Evolutionary conservation across 2,888 invertebrate genomes (phyloP), one percentile per base, ranked within the genome.

Genomic region (Neocrepidodera transversa): DNA sequence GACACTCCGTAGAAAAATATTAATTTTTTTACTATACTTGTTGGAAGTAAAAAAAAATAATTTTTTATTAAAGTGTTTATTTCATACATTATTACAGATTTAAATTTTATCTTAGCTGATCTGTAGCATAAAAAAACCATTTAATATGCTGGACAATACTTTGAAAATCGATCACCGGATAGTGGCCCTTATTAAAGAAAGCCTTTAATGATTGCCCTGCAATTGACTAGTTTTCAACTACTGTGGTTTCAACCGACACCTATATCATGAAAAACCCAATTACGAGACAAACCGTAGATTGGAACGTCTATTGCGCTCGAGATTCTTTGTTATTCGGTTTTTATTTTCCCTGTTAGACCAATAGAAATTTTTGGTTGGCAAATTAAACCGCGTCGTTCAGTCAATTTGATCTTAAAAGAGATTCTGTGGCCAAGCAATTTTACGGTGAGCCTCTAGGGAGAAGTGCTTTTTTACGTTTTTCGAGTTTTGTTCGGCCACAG

Each of bases 371-470:
- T 48, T 35, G 48, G 48, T 18, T 35, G 48, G 48, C 6, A 48
- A 48, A 48, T 48, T 48, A 48, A 48, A 48, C 48, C 17, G 18
- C 48, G 48, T 35, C 35, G 35, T 35, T 48, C 48, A 35, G 48
- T 18, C 48, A 35, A 48, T 48, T 48, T 32, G 48, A 18, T 35
- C 48, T 35, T 48, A 48, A 45, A 48, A 48, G 35, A 13, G 35
- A 32, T 32, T 26, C 48, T 35, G 32, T 35, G 48, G 48, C 32
- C 48, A 48, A 48, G 48, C 48, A 48, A 48, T 48, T 48, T 48
- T 48, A 48, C 35, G 48, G 48, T 48, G 13, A 32, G 18, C 48
- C 48, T 13, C 20, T 32, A 7, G 48, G 48, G 35, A 17, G 17
- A 6, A 8, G 26, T 18, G n/a, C 32, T 48, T 35, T 48, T 47